Evolutionary conservation across 1,140 invertebrate genomes (phyloP).

Genomic region (Metaphire vulgaris): DNA sequence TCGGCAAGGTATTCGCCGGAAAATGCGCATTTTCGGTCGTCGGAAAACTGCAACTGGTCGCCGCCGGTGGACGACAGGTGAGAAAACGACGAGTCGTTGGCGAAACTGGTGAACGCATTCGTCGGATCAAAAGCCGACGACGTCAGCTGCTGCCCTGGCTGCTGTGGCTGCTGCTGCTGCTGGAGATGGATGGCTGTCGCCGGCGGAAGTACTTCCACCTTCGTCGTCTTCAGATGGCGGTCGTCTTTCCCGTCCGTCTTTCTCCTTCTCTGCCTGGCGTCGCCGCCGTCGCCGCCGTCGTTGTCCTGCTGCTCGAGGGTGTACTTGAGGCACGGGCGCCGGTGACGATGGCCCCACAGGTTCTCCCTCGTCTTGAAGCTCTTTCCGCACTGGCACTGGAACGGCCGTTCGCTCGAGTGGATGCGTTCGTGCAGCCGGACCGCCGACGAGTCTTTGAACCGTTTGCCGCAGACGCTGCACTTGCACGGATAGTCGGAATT

Average conservation of each 20-base stretch:
- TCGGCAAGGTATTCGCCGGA: not conserved
- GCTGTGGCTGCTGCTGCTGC: too few species aligned
- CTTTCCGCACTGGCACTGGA: constrained; percentile 28
- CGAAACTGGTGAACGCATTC: not conserved
- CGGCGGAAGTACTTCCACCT: not conserved
- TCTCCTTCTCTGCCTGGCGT: not conserved
- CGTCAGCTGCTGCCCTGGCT: too few species aligned
- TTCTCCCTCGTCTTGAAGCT: constrained; percentile 30
- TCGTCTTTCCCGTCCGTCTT: not conserved
- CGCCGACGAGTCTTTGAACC: constrained; percentile 31
- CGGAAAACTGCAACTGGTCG: not conserved
- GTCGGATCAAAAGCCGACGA: not conserved
- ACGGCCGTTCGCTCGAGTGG: constrained; percentile 29
- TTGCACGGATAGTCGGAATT: constrained; percentile 27
- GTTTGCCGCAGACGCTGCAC: constrained; percentile 30
- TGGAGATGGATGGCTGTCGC: too few species aligned
- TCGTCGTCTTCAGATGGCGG: not conserved
- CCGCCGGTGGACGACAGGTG: not conserved
- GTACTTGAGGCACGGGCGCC: constrained; percentile 8
- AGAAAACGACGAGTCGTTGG: not conserved
- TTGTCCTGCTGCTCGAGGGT: not conserved
- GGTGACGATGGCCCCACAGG: constrained; percentile 27
- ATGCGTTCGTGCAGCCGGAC: constrained; percentile 28
- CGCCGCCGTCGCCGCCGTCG: too few species aligned
- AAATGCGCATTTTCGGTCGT: not conserved